phyloP scores from a whole-genome alignment of 35 echinoderm and acorn worm species.

The Acanthaster planci region DNA sequence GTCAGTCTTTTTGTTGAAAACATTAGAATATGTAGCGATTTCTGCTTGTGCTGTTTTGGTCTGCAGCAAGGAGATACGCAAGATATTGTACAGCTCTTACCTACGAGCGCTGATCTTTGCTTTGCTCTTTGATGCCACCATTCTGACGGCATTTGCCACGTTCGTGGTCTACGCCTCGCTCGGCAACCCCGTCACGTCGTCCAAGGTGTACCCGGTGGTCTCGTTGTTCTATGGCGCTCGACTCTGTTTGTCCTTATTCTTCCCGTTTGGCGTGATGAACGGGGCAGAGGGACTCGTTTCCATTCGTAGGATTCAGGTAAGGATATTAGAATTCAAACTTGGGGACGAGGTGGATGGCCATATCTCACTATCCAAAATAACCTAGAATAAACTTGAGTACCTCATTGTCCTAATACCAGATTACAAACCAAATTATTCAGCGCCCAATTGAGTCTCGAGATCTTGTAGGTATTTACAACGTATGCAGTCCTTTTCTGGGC shows the following conservation, averaged over 20 bases:
- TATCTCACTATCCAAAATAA: too few species aligned
- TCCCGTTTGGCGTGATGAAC: conserved; percentile 65
- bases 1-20: too few species aligned
- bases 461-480: too few species aligned
- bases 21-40: too few species aligned
- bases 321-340: not conserved
- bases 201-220: conserved; percentile 64
- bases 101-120: conserved; percentile 46
- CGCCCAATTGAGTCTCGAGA: too few species aligned
- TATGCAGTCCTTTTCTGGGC: too few species aligned
- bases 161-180: conserved; percentile 55
- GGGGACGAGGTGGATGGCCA: too few species aligned
- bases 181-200: conserved; percentile 50
- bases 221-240: conserved; percentile 64
- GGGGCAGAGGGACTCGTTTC: conserved; percentile 53
- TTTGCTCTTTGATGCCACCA: conserved; percentile 46
- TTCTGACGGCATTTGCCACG: conserved; percentile 50
- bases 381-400: too few species aligned
- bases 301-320: conserved; percentile 67
- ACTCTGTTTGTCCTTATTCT: conserved; percentile 35
- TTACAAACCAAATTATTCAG: too few species aligned
- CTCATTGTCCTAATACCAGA: too few species aligned
- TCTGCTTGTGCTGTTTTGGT: not conserved
- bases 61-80: conserved; percentile 71
- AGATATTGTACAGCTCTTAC: conserved; percentile 49